These are phyloP conservation scores for Pangasius krempfi DNA, from an alignment of 2,797 vertebrate genomes.

Conservation along the genomic window DNA sequence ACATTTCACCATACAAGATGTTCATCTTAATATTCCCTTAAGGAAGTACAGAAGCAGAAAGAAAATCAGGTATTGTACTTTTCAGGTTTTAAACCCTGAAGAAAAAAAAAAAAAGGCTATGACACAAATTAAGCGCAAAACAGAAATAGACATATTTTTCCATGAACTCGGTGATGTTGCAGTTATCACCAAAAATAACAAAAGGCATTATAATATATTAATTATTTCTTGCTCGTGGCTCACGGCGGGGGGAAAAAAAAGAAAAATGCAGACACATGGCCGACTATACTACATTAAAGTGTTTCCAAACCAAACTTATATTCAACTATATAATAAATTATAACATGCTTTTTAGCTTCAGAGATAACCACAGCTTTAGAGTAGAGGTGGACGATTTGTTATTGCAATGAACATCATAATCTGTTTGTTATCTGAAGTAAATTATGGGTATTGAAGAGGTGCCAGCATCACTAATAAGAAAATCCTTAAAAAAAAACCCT, in stretches of 20 bases:
- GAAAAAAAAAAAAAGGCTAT: not conserved
- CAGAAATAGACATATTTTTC: not conserved
- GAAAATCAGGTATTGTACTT: not conserved
- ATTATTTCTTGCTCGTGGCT: constrained; percentile 3
- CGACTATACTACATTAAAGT: not conserved
- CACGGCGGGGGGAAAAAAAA: not conserved
- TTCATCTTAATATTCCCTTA: not conserved
- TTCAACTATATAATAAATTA: not conserved
- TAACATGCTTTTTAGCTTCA: not conserved
- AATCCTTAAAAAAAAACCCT: not conserved
- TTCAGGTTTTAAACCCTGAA: not conserved
- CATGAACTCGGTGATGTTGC: not conserved
- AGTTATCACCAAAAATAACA: not conserved
- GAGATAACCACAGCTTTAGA: not conserved
- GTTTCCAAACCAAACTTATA: not conserved
- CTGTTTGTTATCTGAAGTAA: not conserved
- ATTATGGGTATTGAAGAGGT: not conserved
- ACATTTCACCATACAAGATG: constrained; percentile 18
- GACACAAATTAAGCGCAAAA: not conserved
- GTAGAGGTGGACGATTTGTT: not conserved
- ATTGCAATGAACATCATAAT: not conserved
- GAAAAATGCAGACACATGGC: not conserved
- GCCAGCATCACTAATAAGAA: not conserved
- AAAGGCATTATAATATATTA: constrained; percentile 19
- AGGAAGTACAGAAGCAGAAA: not conserved